These are phyloP conservation scores for Whitmania pigra DNA, from an alignment of 1,140 invertebrate species.

Conservation along the genomic window DNA sequence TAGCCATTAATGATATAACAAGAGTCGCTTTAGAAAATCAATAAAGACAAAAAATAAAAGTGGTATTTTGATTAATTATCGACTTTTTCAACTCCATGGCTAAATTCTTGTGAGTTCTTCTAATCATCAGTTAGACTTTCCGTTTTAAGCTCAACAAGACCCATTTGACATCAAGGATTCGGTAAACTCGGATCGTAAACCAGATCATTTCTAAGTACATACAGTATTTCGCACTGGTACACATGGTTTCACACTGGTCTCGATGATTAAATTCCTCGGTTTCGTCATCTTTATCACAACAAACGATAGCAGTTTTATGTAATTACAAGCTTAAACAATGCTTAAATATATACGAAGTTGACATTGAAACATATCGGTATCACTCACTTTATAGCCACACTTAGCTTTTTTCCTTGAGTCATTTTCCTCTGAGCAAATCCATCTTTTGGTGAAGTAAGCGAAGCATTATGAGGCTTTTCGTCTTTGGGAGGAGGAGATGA, in stretches of 20 bases:
- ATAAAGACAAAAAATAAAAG: too few species aligned
- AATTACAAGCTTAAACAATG: slow-evolving; percentile 1
- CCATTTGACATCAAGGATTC: too few species aligned
- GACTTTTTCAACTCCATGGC: too few species aligned
- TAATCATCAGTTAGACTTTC: too few species aligned
- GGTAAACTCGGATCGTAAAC: background rate
- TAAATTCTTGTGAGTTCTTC: too few species aligned
- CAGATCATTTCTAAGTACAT: background rate
- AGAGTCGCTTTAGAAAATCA: too few species aligned
- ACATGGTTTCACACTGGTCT: too few species aligned
- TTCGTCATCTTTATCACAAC: background rate
- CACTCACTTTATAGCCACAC: background rate
- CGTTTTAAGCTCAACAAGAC: too few species aligned
- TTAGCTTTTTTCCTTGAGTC: background rate
- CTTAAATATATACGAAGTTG: background rate
- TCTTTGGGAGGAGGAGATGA: background rate
- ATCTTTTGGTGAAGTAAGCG: background rate
- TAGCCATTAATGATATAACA: too few species aligned
- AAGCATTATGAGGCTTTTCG: background rate
- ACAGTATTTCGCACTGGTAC: background rate
- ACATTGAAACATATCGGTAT: background rate
- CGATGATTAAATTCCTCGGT: background rate
- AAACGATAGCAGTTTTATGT: background rate
- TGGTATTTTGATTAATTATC: too few species aligned
- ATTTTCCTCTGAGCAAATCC: slow-evolving; percentile 12